phyloP scores from a whole-genome alignment of 2,797 vertebrate genomes.

The Silurus aristotelis region DNA sequence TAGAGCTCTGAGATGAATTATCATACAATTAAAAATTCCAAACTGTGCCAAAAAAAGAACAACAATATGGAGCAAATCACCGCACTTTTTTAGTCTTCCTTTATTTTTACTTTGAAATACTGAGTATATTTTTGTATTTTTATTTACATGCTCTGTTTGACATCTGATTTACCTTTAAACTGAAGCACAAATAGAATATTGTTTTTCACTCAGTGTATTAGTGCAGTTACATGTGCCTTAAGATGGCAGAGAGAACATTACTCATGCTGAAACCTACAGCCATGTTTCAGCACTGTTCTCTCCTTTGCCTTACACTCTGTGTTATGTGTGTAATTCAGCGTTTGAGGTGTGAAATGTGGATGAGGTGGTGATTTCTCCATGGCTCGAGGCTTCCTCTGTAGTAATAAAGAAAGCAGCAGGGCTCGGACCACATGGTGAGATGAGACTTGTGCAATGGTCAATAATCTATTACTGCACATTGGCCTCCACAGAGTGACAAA shows the following conservation, averaged over 20 bases:
- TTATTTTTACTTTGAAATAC: conserved; percentile 46
- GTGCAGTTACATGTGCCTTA: conserved; percentile 30
- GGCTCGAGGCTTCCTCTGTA: conserved; percentile 56
- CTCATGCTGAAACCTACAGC: conserved; percentile 41
- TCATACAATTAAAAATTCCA: conserved; percentile 88
- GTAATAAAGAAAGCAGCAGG: conserved; percentile 63
- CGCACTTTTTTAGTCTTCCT: conserved; percentile 61
- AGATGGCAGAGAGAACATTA: conserved; percentile 33
- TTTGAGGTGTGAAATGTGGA: conserved; percentile 59
- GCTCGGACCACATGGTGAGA: conserved; percentile 67
- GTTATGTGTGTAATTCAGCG: conserved; percentile 58
- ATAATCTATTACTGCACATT: conserved; percentile 82
- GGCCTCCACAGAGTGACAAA: conserved; percentile 79
- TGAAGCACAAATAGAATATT: conserved; percentile 4
- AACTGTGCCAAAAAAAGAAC: conserved; percentile 83
- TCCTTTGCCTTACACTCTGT: conserved; percentile 44
- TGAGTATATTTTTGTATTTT: conserved; percentile 36
- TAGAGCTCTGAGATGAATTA: conserved; percentile 93
- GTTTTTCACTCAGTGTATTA: conserved; percentile 27
- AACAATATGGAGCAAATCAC: conserved; percentile 78
- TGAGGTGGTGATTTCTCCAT: conserved; percentile 54
- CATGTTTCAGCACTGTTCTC: conserved; percentile 46
- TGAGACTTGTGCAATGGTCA: conserved; percentile 79
- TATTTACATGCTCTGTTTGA: conserved; percentile 42
- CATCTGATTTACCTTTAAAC: conserved; percentile 44